These are phyloP conservation scores for Orussus abietinus DNA, from an alignment of 1,140 invertebrate species.

Conservation along the genomic window DNA sequence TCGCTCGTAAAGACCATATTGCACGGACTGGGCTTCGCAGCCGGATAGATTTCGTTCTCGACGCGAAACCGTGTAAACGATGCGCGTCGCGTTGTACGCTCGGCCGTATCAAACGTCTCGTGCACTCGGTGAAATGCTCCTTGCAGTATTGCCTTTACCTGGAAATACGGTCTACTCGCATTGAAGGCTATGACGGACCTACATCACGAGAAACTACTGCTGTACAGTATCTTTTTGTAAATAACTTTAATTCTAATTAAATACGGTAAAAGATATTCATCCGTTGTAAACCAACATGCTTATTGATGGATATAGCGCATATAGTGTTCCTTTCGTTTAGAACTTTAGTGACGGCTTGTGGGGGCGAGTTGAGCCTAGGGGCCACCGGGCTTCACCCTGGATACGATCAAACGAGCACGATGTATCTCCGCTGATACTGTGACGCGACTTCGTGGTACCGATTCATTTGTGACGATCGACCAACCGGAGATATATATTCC, in stretches of 20 bases:
- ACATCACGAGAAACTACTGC: conserved; percentile 22
- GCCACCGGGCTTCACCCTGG: conserved; percentile 32
- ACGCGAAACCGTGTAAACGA: conserved; percentile 1
- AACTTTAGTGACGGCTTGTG: conserved; percentile 23
- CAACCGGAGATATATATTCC: too few species aligned
- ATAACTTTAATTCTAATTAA: conserved; percentile 33
- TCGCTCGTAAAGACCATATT: conserved; percentile 29
- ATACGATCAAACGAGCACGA: conserved; percentile 5
- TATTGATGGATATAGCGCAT: conserved; percentile 39
- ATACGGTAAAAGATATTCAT: conserved; percentile 28
- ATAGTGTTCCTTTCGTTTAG: conserved; percentile 37
- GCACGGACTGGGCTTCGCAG: conserved; percentile 19
- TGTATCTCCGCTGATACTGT: conserved; percentile 22
- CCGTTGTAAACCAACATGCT: conserved; percentile 31
- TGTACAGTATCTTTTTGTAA: conserved; percentile 38
- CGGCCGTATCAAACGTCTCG: conserved; percentile 1
- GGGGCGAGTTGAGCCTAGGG: conserved; percentile 22
- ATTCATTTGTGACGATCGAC: too few species aligned
- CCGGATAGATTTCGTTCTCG: conserved; percentile 2
- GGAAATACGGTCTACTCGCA: conserved; percentile 31
- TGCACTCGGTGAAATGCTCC: conserved; percentile 21
- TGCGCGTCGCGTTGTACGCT: background rate
- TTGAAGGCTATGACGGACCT: conserved; percentile 35
- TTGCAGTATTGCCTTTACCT: conserved; percentile 31
- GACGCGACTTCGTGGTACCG: too few species aligned